phyloP scores from a whole-genome alignment of 2,113 vertebrate species.

The mouse (Mus musculus) region GRCm39 chr5:96108001-96108500 shows the following conservation, averaged over 20 bases:
- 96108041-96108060: constrained; percentile 30
- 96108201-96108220: constrained; percentile 37
- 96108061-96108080: not conserved
- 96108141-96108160: not conserved
- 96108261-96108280: not conserved
- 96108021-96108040: constrained; percentile 40
- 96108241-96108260: not conserved
- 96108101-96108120: not conserved
- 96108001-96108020: not conserved
- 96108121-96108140: not conserved
- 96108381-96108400: constrained; percentile 4
- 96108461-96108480: constrained; percentile 19
- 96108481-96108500: constrained; percentile 31
- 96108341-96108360: not conserved
- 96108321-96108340: not conserved
- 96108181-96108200: constrained; percentile 32
- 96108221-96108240: not conserved
- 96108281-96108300: too few species aligned
- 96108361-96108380: not conserved
- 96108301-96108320: not conserved
- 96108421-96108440: constrained; percentile 3
- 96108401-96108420: not conserved
- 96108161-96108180: not conserved
- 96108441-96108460: constrained; percentile 21
- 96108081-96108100: not conserved